Base-by-base conservation (phyloP, 2,113 vertebrate species). In the Perca schrenkii region DNA sequence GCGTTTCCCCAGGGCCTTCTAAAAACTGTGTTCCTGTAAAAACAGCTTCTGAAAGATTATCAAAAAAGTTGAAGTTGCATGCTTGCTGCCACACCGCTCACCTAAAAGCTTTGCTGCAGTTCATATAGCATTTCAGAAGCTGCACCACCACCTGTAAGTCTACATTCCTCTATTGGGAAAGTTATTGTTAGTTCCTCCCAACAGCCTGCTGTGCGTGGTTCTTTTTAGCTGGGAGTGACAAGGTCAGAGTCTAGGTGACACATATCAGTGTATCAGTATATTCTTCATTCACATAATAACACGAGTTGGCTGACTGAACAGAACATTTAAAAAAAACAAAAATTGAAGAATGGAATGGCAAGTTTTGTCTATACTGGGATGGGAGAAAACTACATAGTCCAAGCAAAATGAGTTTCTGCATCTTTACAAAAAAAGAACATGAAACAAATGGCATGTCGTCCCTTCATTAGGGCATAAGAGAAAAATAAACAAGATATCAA, bases 221-320 rank as follows among this genome's bases (percentile, higher is more conserved):
- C 65, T 63, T 68, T 49, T 31, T 58, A 14, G 25, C 22, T 22
- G 34, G 21, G 25, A 49, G 66, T 22, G 25, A 79, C 31, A 8
- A 15, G 43, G 53, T 74, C 67, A 75, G 56, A 77, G 58, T 50
- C 31, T 14, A 40, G 36, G 69, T 80, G 62, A 50, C 31, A 72
- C 43, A 47, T 22, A 80, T n/a, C 22, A 62, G 10, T 3, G 54
- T 28, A 28, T 28, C 28, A 28, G 28, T 28, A 31, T 50, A 58
- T 53, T 21, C 21, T 25, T 40, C 61, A 74, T 34, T 53, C 53
- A 63, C 25, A 63, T 54, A 25, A 25, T 25, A 21, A 31, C 2
- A 10, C 8, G 10, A 43, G 40, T 52, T 52, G 50, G 15, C 50
- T 52, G 49, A 52, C 49, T 6, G 49, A 52, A 28, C 57, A 58